A percentile compares a stretch with the other conserved stretches of the same genome.
Conservation (phyloP, 1,140 invertebrate species). For the Zeugodacus cucurbitae region DNA sequence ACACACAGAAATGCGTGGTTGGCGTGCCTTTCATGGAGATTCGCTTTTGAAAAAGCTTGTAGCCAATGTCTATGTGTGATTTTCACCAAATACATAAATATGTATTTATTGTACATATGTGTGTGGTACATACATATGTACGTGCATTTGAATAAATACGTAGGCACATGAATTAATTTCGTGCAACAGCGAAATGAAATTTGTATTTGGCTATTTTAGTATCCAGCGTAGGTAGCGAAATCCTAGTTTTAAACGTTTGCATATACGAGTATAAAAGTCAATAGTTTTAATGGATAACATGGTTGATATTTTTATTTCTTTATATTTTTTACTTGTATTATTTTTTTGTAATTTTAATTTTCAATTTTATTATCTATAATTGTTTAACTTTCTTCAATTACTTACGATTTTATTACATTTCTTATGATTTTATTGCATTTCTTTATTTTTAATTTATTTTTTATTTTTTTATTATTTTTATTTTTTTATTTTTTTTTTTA, state of each 20-base stretch:
- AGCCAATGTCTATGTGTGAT: background rate
- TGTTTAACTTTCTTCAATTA: too few relatives aligned
- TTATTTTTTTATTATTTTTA: too few relatives aligned
- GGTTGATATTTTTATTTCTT: too few relatives aligned
- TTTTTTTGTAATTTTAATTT: too few relatives aligned
- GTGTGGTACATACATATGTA: background rate
- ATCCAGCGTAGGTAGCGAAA: background rate
- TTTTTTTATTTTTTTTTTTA: too few relatives aligned
- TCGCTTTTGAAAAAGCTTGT: background rate
- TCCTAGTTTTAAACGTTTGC: background rate
- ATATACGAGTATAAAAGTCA: too few relatives aligned
- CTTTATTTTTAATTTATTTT: too few relatives aligned
- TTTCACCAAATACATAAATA: background rate
- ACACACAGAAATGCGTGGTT: conserved; percentile 3
- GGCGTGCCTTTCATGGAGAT: background rate
- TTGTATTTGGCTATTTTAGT: background rate
- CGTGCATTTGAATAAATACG: background rate
- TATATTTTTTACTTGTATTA: too few relatives aligned
- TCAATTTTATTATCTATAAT: too few relatives aligned
- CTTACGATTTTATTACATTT: too few relatives aligned
- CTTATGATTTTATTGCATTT: too few relatives aligned
- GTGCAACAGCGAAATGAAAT: background rate
- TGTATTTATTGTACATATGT: background rate
- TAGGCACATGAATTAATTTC: conserved; percentile 16
- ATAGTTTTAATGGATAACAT: too few relatives aligned